Evolutionary conservation across 2,113 vertebrate species (phyloP), one percentile per base, ranked within the genome.

Genomic region (Poeciliopsis occidentalis): DNA sequence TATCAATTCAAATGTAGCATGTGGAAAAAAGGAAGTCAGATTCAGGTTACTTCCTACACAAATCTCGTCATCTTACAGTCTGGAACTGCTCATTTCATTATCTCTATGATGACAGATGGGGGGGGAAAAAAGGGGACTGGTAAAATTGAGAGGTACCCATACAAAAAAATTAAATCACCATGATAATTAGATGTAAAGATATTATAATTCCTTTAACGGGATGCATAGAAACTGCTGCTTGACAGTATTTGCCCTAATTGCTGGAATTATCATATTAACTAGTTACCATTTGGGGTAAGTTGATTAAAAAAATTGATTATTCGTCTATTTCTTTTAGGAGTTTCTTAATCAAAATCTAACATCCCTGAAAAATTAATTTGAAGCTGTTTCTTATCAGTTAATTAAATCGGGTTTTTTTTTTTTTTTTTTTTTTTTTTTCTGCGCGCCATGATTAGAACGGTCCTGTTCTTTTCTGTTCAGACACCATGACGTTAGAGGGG

Each of bases 331-430:
- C 95, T 95, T 95, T 95, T 95, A 94, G 93, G 95, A 95, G 86
- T 95, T 95, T 94, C 94, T 95, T 95, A 95, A 95, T 95, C 95
- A 95, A 95, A 95, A 95, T 95, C 95, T 95, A 95, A 95, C 94
- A 95, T 95, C 95, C 95, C 95, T 95, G 95, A 95, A 95, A 95
- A 95, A 95, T 95, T 95, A 95, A 95, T 95, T 95, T 94, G 94
- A 95, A 95, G 93, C 92, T 87, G 88, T 90, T 93, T 94, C 94
- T 95, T 95, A 95, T 95, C 95, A 95, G 94, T 95, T 95, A 95
- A 95, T 95, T 95, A 95, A 95, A 95, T 95, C 95, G 91, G 92
- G 92, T 95, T 93, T 93, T 91, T 94, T 94, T 34, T 7, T 37
- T 12, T 37, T 29, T 29, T 29, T 27, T 94, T 84, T 95, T 94